Conservation (phyloP, 2,888 invertebrate genomes). For the Diogma glabrata region DNA sequence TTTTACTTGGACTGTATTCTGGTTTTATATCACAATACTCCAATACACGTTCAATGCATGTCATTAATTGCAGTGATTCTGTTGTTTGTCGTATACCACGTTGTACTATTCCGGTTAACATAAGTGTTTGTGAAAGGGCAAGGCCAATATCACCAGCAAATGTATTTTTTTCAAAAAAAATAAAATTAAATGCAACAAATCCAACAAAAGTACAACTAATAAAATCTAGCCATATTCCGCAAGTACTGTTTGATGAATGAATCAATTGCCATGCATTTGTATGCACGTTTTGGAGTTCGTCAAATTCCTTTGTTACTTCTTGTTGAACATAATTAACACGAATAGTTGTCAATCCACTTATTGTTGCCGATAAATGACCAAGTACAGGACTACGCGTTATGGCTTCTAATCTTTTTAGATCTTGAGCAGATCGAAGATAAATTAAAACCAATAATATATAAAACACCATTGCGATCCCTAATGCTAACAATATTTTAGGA, state of each 20-base stretch:
- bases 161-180: slow-evolving; percentile 25
- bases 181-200: slow-evolving; percentile 52
- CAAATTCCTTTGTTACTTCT: slow-evolving; percentile 49
- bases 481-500: slow-evolving; percentile 46
- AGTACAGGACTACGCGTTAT: slow-evolving; percentile 69
- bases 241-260: slow-evolving; percentile 47
- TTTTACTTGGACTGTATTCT: slow-evolving; percentile 32
- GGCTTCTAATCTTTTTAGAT: slow-evolving; percentile 52
- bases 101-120: slow-evolving; percentile 42
- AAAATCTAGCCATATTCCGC: slow-evolving; percentile 54
- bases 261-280: slow-evolving; percentile 56
- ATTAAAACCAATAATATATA: slow-evolving; percentile 48
- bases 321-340: slow-evolving; percentile 55
- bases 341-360: slow-evolving; percentile 64
- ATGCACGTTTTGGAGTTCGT: slow-evolving; percentile 48
- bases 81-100: slow-evolving; percentile 68
- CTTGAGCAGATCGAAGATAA: slow-evolving; percentile 56
- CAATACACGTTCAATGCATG: slow-evolving; percentile 59
- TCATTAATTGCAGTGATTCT: slow-evolving; percentile 53
- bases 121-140: slow-evolving; percentile 41
- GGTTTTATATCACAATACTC: slow-evolving; percentile 42
- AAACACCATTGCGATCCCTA: slow-evolving; percentile 42
- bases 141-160: slow-evolving; percentile 41
- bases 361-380: slow-evolving; percentile 60
- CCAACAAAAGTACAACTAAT: slow-evolving; percentile 50